Conservation (phyloP, 2,797 vertebrate genomes). For the Emys orbicularis region DNA sequence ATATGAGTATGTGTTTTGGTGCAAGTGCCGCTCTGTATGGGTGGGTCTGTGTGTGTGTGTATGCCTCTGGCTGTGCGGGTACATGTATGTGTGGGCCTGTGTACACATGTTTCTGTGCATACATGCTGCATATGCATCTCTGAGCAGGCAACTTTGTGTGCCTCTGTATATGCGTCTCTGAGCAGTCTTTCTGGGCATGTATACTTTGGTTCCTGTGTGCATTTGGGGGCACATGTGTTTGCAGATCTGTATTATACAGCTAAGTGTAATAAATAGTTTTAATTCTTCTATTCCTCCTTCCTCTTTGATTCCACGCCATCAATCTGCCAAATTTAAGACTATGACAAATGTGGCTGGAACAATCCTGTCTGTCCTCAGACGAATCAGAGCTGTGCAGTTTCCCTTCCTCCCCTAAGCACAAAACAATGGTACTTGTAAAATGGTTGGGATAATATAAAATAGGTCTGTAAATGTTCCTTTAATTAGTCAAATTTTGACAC, state of each 20-base stretch:
- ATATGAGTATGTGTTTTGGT: background rate
- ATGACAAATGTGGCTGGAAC: background rate
- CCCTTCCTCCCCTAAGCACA: background rate
- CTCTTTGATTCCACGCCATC: background rate
- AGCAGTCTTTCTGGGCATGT: background rate
- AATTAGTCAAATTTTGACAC: background rate
- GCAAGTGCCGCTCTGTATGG: background rate
- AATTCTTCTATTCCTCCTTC: background rate
- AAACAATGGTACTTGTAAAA: rapidly evolving
- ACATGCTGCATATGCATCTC: background rate
- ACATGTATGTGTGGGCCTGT: background rate
- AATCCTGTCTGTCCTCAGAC: background rate
- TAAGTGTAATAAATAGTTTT: background rate
- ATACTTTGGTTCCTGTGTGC: background rate
- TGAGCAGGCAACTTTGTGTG: background rate
- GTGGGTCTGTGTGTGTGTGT: rapidly evolving
- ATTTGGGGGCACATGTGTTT: background rate
- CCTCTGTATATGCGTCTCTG: rapidly evolving
- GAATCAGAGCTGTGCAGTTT: background rate
- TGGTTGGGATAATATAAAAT: background rate
- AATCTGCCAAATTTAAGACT: background rate
- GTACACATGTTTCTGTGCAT: background rate
- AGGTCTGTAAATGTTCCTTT: background rate
- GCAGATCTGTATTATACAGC: background rate
- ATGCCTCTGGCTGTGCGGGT: background rate